Conservation (phyloP, 2,797 vertebrate genomes). For the Taeniopygia guttata region DNA sequence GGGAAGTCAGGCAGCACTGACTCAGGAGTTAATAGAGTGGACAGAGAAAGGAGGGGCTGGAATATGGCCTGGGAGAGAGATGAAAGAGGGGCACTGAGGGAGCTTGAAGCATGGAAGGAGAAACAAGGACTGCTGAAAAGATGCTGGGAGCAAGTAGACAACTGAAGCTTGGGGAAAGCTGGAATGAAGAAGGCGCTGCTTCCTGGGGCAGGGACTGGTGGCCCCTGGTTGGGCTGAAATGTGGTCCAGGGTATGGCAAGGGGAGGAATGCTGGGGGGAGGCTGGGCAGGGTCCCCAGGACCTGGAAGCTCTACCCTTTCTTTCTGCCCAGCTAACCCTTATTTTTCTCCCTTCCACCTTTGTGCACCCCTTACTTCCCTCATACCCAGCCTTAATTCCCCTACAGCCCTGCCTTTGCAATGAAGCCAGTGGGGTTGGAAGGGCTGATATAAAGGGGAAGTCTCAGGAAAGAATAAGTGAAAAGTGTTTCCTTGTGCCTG, state of each 20-base stretch:
- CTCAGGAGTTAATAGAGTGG: neutral
- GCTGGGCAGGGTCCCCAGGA: neutral
- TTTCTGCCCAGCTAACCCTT: neutral
- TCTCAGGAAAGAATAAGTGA: neutral
- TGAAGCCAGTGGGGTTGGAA: neutral
- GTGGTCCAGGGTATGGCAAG: neutral
- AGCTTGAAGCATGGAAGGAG: neutral
- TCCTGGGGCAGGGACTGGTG: neutral
- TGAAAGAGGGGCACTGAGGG: neutral
- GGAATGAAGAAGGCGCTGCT: neutral
- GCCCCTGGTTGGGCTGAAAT: neutral
- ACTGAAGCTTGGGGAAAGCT: neutral
- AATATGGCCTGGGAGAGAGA: neutral
- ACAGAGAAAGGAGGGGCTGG: neutral
- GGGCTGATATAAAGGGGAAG: neutral
- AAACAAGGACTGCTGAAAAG: neutral
- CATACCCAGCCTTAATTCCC: neutral
- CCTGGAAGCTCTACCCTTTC: neutral
- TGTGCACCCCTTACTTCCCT: neutral
- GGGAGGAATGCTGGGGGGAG: rapidly evolving
- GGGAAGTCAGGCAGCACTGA: neutral
- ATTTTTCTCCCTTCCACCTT: neutral
- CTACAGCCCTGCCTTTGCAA: neutral
- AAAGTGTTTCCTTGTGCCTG: neutral
- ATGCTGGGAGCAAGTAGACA: neutral